These are phyloP conservation scores for Sycophaga agraensis DNA, from an alignment of 1,140 invertebrate genomes.

Conservation along the genomic window DNA sequence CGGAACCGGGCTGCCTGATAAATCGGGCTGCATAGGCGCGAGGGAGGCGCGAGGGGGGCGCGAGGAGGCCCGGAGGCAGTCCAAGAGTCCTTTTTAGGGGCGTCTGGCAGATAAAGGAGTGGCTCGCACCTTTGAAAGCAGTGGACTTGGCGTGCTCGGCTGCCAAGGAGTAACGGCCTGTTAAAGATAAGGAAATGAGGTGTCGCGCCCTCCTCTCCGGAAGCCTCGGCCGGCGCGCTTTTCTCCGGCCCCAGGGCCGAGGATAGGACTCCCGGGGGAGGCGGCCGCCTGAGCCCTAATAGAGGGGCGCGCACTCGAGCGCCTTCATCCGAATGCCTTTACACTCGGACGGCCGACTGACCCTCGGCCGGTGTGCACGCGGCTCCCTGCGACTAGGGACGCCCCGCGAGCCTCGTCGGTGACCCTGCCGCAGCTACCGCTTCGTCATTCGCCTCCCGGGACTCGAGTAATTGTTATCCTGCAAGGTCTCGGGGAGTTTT, in stretches of 20 bases:
- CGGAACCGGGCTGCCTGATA: no score
- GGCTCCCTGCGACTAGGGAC: no score
- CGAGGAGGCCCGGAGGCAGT: no score
- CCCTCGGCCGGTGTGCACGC: no score
- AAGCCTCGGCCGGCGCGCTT: conserved; percentile 19
- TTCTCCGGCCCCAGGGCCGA: not conserved
- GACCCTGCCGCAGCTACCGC: not conserved
- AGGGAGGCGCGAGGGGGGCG: no score
- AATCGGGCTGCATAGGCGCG: no score
- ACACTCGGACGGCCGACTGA: conserved; percentile 51
- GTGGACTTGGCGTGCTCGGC: not conserved
- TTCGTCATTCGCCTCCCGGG: not conserved
- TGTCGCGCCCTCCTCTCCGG: conserved; percentile 48
- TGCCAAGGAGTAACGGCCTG: conserved; percentile 52
- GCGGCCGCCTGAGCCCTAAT: no score
- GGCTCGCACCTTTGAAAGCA: no score
- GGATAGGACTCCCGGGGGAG: conserved; percentile 42
- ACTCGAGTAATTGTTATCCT: no score
- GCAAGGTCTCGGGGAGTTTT: no score
- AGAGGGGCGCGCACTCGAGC: conserved; percentile 15
- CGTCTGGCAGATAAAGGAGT: conserved; percentile 36
- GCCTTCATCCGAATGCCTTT: conserved; percentile 49
- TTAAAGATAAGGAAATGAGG: conserved; percentile 61
- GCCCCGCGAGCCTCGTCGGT: no score
- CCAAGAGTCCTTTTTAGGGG: no score